These are phyloP conservation scores for Helobdella robusta DNA, from an alignment of 2,888 invertebrate genomes.

Conservation along the genomic window DNA sequence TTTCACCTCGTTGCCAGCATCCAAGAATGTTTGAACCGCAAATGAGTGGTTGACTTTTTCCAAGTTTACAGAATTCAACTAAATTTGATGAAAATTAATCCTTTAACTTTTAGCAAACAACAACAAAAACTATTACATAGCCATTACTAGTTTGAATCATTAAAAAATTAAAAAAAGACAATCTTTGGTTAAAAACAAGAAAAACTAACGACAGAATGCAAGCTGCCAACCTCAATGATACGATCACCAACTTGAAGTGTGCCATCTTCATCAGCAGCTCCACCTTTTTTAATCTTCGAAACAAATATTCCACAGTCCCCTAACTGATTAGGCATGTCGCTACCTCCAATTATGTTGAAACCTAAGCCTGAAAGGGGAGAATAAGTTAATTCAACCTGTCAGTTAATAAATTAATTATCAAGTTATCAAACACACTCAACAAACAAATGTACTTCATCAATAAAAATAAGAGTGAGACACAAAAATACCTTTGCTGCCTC, in stretches of 20 bases:
- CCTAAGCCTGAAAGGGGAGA: conserved; percentile 45
- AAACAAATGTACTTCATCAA: neutral
- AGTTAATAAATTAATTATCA: neutral
- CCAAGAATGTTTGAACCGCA: conserved; percentile 44
- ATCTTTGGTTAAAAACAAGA: neutral
- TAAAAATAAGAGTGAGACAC: neutral
- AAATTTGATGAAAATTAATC: conserved; percentile 23
- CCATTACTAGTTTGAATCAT: neutral
- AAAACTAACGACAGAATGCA: neutral
- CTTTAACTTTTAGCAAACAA: neutral
- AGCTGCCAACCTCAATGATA: conserved; percentile 40
- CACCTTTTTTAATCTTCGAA: conserved; percentile 47
- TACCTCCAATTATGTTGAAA: conserved; percentile 51
- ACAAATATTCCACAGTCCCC: conserved; percentile 50
- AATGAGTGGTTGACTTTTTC: conserved; percentile 42
- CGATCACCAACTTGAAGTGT: conserved; percentile 48
- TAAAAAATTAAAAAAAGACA: neutral
- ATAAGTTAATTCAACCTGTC: neutral
- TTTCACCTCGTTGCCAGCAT: conserved; percentile 42
- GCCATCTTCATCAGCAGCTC: conserved; percentile 47
- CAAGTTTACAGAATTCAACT: conserved; percentile 45
- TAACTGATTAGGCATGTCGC: conserved; percentile 45
- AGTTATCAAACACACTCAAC: neutral
- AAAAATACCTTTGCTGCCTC: conserved; percentile 14
- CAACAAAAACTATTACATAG: neutral